Conservation (phyloP, 2,113 vertebrate species). For the Onychostruthus taczanowskii region DNA sequence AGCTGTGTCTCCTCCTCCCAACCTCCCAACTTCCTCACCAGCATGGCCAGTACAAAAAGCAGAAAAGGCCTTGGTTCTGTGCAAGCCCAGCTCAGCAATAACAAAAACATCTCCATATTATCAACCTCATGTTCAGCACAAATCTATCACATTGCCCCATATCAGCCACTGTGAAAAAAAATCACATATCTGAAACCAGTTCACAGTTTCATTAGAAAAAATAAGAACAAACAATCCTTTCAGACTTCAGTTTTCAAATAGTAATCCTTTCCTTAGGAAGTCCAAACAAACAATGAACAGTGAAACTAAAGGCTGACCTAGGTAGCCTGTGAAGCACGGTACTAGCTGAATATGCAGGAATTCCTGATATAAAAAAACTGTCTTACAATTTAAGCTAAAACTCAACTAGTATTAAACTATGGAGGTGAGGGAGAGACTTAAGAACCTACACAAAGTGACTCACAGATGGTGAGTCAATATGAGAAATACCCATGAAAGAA, state of each 20-base stretch:
- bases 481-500: background rate
- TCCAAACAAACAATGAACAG: background rate
- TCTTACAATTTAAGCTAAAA: background rate
- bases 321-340: background rate
- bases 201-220: background rate
- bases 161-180: background rate
- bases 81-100: background rate
- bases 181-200: background rate
- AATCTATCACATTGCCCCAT: background rate
- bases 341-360: background rate
- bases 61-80: background rate
- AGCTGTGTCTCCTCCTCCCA: background rate
- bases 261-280: background rate
- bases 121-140: background rate
- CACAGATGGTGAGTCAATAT: background rate
- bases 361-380: background rate
- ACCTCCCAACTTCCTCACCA: background rate
- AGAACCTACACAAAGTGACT: background rate
- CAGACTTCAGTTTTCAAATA: background rate
- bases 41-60: accelerated
- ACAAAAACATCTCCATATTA: background rate
- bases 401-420: background rate
- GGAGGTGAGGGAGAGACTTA: background rate
- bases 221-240: background rate
- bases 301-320: background rate